phyloP scores from a whole-genome alignment of 2,888 invertebrate species.

The Spatulosminthurus flaviceps region DNA sequence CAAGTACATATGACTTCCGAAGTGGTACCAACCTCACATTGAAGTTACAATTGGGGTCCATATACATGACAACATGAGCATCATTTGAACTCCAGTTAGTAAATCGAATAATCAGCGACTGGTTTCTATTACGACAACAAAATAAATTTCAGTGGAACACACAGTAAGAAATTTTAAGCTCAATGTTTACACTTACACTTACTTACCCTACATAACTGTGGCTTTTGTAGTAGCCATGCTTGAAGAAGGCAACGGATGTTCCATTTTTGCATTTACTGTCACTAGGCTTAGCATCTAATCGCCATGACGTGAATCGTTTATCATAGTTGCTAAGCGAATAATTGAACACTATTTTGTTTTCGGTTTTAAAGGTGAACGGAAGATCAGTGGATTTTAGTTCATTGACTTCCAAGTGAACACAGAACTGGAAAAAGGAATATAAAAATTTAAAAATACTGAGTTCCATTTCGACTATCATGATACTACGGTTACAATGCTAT shows the following conservation, averaged over 20 bases:
- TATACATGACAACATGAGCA: slow-evolving; percentile 72
- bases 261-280: slow-evolving; percentile 35
- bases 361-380: slow-evolving; percentile 39
- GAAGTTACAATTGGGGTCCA: slow-evolving; percentile 79
- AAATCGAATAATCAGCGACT: slow-evolving; percentile 53
- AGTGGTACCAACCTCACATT: slow-evolving; percentile 70
- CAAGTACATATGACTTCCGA: background rate
- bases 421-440: slow-evolving; percentile 26
- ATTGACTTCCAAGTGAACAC: slow-evolving; percentile 27
- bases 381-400: too few species aligned
- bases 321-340: slow-evolving; percentile 45
- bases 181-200: too few species aligned
- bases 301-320: slow-evolving; percentile 53
- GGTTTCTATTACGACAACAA: slow-evolving; percentile 55
- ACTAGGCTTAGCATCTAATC: slow-evolving; percentile 47
- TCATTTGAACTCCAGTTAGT: slow-evolving; percentile 58
- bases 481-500: too few species aligned
- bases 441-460: too few species aligned
- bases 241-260: slow-evolving; percentile 56
- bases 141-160: too few species aligned
- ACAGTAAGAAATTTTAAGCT: too few species aligned
- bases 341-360: slow-evolving; percentile 54
- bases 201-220: slow-evolving; percentile 49
- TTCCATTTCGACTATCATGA: background rate
- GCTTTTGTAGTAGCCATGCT: slow-evolving; percentile 52